Evolutionary conservation across 2,888 invertebrate species (phyloP), one percentile per base, ranked within the genome.

Genomic region (Acronicta alni): DNA sequence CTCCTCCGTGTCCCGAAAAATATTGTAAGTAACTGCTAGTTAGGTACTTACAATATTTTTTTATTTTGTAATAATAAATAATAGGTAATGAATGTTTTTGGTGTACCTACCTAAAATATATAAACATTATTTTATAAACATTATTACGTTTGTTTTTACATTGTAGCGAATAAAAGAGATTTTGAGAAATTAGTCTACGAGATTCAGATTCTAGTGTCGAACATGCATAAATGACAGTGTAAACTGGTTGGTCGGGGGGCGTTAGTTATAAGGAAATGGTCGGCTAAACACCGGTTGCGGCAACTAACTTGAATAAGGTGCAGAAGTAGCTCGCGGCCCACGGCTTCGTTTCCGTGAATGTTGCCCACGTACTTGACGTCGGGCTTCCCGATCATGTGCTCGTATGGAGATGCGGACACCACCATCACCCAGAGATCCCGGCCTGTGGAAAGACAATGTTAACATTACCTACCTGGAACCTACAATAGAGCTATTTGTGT

Each of bases 301-400:
- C 45, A 51, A 83, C 83, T 72, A 89, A 97, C 97, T 88, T 97
- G 97, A 80, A 99, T 98, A 68, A 99, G 95, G 87, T 98, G 98
- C 54, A 99, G 95, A 83, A 99, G 96, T 80, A 99, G 93, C 91
- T 99, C 99, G 23, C 99, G 96, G 14, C 99, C 99, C 32, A 99
- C 98, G 0, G 98, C 97, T 91, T 98, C 99, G 87, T 99, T 99
- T 62, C 99, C 99, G 90, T 99, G 99, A 93, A 99, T 99, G 91
- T 98, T 99, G 55, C 97, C 99, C 53, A 99, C 97, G 89, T 99
- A 99, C 90, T 99, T 99, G 53, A 99, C 98, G 89, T 99, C 99
- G 2, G 99, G 99, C 87, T 99, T 98, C 51, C 98, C 98, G 74
- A 98, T 96, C 97, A 98, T 97, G 86, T 98, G 98, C 85, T 98